phyloP scores from a whole-genome alignment of 2,888 invertebrate species.

The Didymodactylos carnosus region DNA sequence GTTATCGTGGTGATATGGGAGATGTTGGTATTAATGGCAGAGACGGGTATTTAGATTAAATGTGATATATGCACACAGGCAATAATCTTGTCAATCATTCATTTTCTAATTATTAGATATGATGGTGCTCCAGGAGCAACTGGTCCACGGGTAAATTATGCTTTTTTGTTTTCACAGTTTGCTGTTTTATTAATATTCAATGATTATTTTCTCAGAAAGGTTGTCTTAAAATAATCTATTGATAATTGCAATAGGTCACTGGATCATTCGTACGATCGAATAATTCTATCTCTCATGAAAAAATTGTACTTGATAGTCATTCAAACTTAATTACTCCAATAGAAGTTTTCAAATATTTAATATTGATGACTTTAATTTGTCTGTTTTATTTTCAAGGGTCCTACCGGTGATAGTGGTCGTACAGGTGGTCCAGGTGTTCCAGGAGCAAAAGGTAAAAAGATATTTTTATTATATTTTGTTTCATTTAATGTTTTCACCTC shows the following conservation, averaged over 20 bases:
- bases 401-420: background rate
- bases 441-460: background rate
- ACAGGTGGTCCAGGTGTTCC: background rate
- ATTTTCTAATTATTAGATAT: too few species aligned
- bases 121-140: background rate
- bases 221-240: too few species aligned
- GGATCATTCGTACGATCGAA: too few species aligned
- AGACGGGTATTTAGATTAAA: background rate
- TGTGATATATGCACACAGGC: background rate
- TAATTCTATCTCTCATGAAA: too few species aligned
- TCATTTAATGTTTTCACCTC: background rate
- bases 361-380: background rate
- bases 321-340: too few species aligned
- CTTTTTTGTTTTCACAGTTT: too few species aligned
- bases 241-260: too few species aligned
- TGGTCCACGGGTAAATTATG: background rate
- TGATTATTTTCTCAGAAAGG: too few species aligned
- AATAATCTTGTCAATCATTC: background rate
- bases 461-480: background rate
- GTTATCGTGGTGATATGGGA: background rate
- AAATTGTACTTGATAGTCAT: too few species aligned
- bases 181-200: too few species aligned
- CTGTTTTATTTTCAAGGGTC: background rate
- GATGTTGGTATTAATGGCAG: background rate
- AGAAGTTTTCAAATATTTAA: too few species aligned